Evolutionary conservation across 2,113 vertebrate species (phyloP).

Genomic region (Aspiorhynchus laticeps): DNA sequence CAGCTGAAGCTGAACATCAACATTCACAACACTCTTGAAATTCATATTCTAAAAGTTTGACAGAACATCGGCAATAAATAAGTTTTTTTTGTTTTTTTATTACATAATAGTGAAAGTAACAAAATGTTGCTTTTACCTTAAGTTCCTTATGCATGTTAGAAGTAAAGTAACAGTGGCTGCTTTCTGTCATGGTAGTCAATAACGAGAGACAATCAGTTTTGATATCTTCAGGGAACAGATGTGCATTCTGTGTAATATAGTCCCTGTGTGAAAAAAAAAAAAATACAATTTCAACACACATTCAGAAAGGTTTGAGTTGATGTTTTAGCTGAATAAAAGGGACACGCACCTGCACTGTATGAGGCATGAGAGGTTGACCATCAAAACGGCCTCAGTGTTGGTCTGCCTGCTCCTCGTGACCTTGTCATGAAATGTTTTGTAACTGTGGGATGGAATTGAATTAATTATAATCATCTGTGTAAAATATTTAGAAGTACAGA

Average conservation of each 20-base stretch:
- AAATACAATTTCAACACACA: background rate
- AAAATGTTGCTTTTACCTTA: slow-evolving; percentile 72
- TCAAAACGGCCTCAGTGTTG: slow-evolving; percentile 74
- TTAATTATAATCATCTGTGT: background rate
- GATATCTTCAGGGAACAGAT: slow-evolving; percentile 58
- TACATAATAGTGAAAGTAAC: background rate
- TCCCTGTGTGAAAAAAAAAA: slow-evolving; percentile 67
- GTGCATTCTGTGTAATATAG: slow-evolving; percentile 53
- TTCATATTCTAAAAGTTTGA: background rate
- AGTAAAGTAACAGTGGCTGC: slow-evolving; percentile 70
- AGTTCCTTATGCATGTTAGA: slow-evolving; percentile 72
- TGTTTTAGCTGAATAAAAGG: background rate
- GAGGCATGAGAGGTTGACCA: slow-evolving; percentile 82
- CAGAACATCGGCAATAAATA: background rate
- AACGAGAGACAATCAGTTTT: slow-evolving; percentile 53
- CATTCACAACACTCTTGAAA: too few relatives aligned
- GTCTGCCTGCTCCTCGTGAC: slow-evolving; percentile 74
- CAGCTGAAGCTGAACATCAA: too few relatives aligned
- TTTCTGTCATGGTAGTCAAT: slow-evolving; percentile 71
- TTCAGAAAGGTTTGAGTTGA: background rate
- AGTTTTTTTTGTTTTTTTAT: background rate
- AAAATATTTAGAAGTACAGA: background rate
- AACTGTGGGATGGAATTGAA: slow-evolving; percentile 71
- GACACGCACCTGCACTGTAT: slow-evolving; percentile 78
- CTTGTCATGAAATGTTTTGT: slow-evolving; percentile 75